Base-by-base conservation (phyloP, 2,113 vertebrate genomes). In the Rhadina sibilatrix region DNA sequence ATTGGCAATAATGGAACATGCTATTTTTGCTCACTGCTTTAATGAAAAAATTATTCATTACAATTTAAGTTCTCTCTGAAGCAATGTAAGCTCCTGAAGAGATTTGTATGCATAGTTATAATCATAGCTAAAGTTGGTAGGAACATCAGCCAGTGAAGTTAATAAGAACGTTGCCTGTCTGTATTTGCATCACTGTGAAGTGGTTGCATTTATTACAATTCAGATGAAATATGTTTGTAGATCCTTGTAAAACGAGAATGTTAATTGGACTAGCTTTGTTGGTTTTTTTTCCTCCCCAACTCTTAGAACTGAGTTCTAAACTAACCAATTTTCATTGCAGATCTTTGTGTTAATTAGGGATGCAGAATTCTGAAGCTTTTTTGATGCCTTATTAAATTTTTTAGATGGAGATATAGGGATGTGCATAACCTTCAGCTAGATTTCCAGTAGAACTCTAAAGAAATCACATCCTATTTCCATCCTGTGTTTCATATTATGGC, bases 221-320 rank as follows among this genome's bases (percentile, higher is more conserved):
- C 11, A 70, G 42, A 23, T 46, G 2, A 70, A 83, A 75, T 37
- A 4, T 33, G 20, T 61, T 76, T 63, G n/a, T 72, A 76, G 21
- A 38, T 49, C 5, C 44, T 92, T 52, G 27, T 40, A 80, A 89
- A 70, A 90, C 52, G 11, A 83, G 33, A 21, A 9, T 69, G n/a
- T 83, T 76, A 1, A 15, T 38, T 84, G 77, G 35, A 33, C 40
- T 66, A 24, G 25, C 3, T 49, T 35, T 49, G 8, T 21, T 65
- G 40, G 4, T 0, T 15, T 49, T 70, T 46, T 27, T 21, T 12
- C 4, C 14, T 63, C 5, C 50, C 11, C 7, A 18, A 3, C 4
- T 40, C 38, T 53, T 42, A 33, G 13, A 50, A 28, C 7, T 18
- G 54, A 68, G 4, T 56, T 86, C 30, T 75, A 19, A 81, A 52